These are phyloP conservation scores for Pimephales promelas DNA, from an alignment of 2,113 vertebrate genomes.

Conservation along the genomic window DNA sequence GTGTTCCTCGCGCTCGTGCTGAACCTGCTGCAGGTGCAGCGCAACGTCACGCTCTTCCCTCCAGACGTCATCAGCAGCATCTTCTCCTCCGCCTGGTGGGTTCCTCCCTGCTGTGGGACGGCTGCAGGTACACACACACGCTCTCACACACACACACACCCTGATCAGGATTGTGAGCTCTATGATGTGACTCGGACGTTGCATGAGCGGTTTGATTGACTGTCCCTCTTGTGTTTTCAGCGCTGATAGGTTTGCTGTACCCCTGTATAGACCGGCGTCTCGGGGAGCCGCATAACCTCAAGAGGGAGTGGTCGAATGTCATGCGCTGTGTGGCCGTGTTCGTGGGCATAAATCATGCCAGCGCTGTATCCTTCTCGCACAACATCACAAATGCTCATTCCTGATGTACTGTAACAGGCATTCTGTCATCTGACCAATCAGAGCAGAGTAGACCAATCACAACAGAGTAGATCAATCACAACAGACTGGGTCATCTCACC, in stretches of 20 bases:
- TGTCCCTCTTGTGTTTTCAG: conserved; percentile 66
- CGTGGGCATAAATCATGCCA: conserved; percentile 97
- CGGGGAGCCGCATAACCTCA: conserved; percentile 94
- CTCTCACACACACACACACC: no score
- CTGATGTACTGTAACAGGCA: not conserved
- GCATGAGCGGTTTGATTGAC: not conserved
- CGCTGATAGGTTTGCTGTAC: conserved; percentile 91
- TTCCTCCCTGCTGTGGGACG: conserved; percentile 90
- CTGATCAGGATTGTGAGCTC: no score
- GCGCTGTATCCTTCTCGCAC: conserved; percentile 89
- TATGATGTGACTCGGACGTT: no score
- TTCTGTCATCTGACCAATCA: no score
- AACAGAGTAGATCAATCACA: no score
- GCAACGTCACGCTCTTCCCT: conserved; percentile 95
- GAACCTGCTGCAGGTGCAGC: conserved; percentile 95
- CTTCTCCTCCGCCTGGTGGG: conserved; percentile 96
- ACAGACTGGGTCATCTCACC: no score
- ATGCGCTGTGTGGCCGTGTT: conserved; percentile 98
- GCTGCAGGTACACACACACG: conserved; percentile 82
- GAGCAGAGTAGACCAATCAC: no score
- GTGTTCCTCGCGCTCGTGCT: conserved; percentile 92
- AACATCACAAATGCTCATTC: not conserved
- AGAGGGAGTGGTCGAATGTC: conserved; percentile 97
- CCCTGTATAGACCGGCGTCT: conserved; percentile 92
- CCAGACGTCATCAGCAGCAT: conserved; percentile 93